phyloP scores from a whole-genome alignment of 2,888 invertebrate species.

The Tricholauxania praeusta region DNA sequence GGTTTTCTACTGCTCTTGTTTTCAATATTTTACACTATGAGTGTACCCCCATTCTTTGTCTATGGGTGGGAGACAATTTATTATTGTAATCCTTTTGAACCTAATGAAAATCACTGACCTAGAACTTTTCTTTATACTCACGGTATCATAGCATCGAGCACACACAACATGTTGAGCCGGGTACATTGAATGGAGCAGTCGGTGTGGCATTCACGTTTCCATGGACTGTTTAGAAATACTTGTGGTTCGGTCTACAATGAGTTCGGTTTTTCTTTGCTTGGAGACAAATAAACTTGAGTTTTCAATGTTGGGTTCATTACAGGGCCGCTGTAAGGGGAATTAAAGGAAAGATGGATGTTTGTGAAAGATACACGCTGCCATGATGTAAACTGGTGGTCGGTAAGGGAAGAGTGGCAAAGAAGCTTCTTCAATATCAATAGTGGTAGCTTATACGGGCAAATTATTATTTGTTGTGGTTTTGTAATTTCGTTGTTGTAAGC shows the following conservation, averaged over 20 bases:
- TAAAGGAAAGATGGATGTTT: background rate
- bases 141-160: background rate
- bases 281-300: constrained; percentile 16
- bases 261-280: background rate
- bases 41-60: background rate
- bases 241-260: constrained; percentile 14
- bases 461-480: too few species aligned
- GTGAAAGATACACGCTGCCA: background rate
- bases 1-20: background rate
- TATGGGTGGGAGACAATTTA: constrained; percentile 30
- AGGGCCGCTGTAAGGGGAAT: background rate
- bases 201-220: background rate
- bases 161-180: constrained; percentile 3
- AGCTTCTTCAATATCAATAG: too few species aligned
- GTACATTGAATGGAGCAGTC: background rate
- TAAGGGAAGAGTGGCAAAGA: too few species aligned
- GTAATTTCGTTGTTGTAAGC: too few species aligned
- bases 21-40: background rate
- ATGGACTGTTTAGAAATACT: constrained; percentile 14
- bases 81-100: constrained; percentile 33
- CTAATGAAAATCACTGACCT: constrained; percentile 55
- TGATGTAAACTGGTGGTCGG: background rate
- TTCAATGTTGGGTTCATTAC: constrained; percentile 13
- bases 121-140: constrained; percentile 50
- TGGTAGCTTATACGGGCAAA: too few species aligned